Evolutionary conservation across 2,113 vertebrate species (phyloP).

Genomic region (Junco hyemalis): DNA sequence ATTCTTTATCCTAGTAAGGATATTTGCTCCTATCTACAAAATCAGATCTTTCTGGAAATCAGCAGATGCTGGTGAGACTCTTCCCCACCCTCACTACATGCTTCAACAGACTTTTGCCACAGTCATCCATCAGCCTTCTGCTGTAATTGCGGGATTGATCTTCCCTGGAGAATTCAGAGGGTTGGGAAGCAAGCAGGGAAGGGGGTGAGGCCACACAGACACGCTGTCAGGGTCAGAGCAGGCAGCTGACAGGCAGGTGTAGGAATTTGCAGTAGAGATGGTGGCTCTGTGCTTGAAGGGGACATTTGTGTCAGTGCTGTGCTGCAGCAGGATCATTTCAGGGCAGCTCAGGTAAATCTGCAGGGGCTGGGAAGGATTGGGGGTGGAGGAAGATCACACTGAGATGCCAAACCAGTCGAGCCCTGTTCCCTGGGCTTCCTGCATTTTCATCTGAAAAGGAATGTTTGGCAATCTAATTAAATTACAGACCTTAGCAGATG

Average conservation of each 20-base stretch:
- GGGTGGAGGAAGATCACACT: not conserved
- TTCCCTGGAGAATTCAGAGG: not conserved
- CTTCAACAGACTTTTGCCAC: not conserved
- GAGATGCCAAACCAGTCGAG: not conserved
- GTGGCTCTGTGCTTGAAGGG: not conserved
- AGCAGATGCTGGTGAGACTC: not conserved
- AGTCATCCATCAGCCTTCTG: not conserved
- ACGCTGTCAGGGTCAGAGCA: fast-evolving
- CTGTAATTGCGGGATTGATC: not conserved
- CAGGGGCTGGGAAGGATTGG: not conserved
- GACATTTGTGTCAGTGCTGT: not conserved
- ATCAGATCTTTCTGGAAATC: not conserved
- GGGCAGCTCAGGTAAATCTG: slow-evolving; percentile 39
- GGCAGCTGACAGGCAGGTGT: not conserved
- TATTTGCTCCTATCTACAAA: not conserved
- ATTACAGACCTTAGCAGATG: slow-evolving; percentile 71
- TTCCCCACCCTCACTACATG: not conserved
- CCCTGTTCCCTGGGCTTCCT: slow-evolving; percentile 16
- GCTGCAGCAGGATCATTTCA: not conserved
- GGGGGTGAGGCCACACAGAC: not conserved
- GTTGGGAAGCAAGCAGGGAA: not conserved
- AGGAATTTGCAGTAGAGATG: not conserved
- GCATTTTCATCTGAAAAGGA: slow-evolving; percentile 56
- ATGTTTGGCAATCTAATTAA: slow-evolving; percentile 69
- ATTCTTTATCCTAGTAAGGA: not conserved